These are phyloP conservation scores for Nymphalis io DNA, from an alignment of 1,140 invertebrate genomes.

Conservation along the genomic window DNA sequence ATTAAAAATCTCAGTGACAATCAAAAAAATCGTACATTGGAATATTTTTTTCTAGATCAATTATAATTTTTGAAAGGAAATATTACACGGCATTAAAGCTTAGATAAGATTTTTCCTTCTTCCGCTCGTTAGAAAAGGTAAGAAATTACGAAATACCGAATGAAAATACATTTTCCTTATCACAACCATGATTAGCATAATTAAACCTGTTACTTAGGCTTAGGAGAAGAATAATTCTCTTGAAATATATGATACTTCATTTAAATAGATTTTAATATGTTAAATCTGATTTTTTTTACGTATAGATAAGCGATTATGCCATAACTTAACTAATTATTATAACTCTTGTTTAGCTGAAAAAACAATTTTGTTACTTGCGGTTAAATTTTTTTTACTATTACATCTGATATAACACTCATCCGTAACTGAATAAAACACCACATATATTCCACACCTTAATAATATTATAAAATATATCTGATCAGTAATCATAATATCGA, in stretches of 20 bases:
- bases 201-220: constrained; percentile 32
- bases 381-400: no score
- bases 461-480: no score
- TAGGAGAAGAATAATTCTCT: not conserved
- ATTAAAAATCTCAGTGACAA: constrained; percentile 12
- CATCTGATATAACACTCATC: no score
- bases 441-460: no score
- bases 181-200: constrained; percentile 27
- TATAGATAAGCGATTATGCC: no score
- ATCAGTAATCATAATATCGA: not conserved
- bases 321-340: no score
- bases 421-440: no score
- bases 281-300: no score
- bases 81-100: constrained; percentile 34
- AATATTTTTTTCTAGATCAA: constrained; percentile 20
- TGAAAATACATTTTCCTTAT: constrained; percentile 36
- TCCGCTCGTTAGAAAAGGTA: constrained; percentile 28
- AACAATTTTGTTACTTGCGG: no score
- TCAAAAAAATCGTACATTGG: constrained; percentile 5
- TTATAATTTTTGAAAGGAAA: constrained; percentile 27
- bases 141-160: constrained; percentile 21
- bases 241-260: not conserved
- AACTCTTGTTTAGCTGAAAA: no score
- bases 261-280: not conserved
- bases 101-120: constrained; percentile 28